These are phyloP conservation scores for Eumaeus atala DNA, from an alignment of 1,140 invertebrate genomes.

Conservation along the genomic window DNA sequence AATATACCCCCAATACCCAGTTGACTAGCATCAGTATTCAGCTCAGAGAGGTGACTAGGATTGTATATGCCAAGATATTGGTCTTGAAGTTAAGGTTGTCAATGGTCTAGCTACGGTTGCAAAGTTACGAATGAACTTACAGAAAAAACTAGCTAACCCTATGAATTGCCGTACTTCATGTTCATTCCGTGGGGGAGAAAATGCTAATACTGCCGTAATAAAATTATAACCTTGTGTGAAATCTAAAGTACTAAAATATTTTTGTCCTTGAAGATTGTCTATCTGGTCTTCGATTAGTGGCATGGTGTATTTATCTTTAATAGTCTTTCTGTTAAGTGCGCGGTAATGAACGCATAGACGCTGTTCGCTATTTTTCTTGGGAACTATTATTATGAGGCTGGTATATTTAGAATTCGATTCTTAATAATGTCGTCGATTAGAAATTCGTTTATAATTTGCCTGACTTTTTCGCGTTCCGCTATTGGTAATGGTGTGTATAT, in stretches of 20 bases:
- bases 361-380: conserved; percentile 10
- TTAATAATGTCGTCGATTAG: conserved; percentile 3
- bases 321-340: conserved; percentile 11
- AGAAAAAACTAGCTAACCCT: conserved; percentile 16
- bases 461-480: neutral
- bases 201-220: conserved; percentile 8
- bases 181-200: conserved; percentile 1
- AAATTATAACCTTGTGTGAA: conserved; percentile 7
- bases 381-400: conserved; percentile 14
- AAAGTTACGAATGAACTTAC: conserved; percentile 25
- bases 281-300: conserved; percentile 17
- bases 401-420: conserved; percentile 14
- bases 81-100: conserved; percentile 21
- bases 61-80: conserved; percentile 26
- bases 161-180: conserved; percentile 18
- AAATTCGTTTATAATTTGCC: conserved; percentile 4
- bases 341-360: conserved; percentile 15
- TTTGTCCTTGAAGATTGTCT: conserved; percentile 12
- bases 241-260: conserved; percentile 12
- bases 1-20: conserved; percentile 24
- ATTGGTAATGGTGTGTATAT: neutral
- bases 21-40: conserved; percentile 28
- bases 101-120: conserved; percentile 24
- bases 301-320: conserved; percentile 16
- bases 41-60: conserved; percentile 10